Evolutionary conservation across 2,888 invertebrate species (phyloP).

Genomic region (Thelaira solivaga): DNA sequence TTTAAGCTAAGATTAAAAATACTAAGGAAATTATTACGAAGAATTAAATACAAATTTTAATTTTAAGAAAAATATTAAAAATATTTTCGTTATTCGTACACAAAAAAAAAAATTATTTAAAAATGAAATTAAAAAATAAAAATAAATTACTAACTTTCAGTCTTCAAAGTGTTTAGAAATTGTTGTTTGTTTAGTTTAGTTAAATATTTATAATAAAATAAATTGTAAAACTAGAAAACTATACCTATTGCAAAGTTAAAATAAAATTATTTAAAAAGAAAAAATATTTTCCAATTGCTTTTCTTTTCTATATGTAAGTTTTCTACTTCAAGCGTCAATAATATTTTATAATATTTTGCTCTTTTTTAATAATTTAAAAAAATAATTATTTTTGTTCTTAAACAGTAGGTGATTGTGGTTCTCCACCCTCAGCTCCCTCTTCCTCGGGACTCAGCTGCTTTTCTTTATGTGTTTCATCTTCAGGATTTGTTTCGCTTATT

Average conservation of each 20-base stretch:
- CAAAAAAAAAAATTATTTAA: slow-evolving; percentile 6
- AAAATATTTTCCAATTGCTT: not conserved
- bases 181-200: slow-evolving; percentile 38
- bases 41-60: not conserved
- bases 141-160: slow-evolving; percentile 62
- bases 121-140: slow-evolving; percentile 31
- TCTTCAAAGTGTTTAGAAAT: slow-evolving; percentile 61
- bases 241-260: not conserved
- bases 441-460: not conserved
- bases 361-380: no score
- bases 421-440: not conserved
- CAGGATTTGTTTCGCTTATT: slow-evolving; percentile 59
- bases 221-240: slow-evolving; percentile 14
- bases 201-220: slow-evolving; percentile 21
- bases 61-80: slow-evolving; percentile 11
- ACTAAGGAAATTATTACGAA: slow-evolving; percentile 28
- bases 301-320: no score
- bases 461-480: slow-evolving; percentile 24
- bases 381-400: slow-evolving; percentile 13
- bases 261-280: not conserved
- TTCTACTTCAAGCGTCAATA: no score
- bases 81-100: slow-evolving; percentile 10
- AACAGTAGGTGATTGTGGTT: not conserved
- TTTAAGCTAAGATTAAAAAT: slow-evolving; percentile 18
- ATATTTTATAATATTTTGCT: no score